phyloP scores from a whole-genome alignment of 2,113 vertebrate species.

The Cinclus mexicanus region DNA sequence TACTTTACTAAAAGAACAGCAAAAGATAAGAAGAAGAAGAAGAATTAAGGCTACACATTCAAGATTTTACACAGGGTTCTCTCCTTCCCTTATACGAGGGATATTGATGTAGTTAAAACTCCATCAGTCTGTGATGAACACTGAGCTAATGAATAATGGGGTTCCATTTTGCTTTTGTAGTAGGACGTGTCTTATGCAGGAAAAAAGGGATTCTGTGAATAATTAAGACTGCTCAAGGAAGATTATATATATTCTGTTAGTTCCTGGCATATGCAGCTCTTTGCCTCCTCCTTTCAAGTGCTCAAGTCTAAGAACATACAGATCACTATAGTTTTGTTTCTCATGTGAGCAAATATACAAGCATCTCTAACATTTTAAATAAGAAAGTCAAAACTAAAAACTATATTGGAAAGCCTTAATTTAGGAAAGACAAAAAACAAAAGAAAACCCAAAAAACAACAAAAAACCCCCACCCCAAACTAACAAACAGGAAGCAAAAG shows the following conservation, averaged over 20 bases:
- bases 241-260: not conserved
- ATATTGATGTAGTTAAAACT: not conserved
- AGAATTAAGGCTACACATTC: not conserved
- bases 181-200: not conserved
- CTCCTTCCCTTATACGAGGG: not conserved
- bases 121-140: not conserved
- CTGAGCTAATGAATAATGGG: not conserved
- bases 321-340: not conserved
- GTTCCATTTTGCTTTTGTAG: not conserved
- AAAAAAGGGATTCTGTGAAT: not conserved
- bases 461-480: accelerated
- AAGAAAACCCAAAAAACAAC: not conserved
- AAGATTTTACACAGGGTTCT: not conserved
- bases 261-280: not conserved
- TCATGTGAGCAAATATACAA: not conserved
- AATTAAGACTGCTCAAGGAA: not conserved
- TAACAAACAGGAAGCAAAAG: not conserved
- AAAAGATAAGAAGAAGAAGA: not conserved
- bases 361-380: not conserved
- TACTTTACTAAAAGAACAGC: not conserved
- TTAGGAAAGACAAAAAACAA: not conserved
- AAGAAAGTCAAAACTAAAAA: not conserved
- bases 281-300: not conserved
- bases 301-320: not conserved
- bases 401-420: not conserved